Conservation (phyloP, 2,888 invertebrate species). For the Autographa gamma region DNA sequence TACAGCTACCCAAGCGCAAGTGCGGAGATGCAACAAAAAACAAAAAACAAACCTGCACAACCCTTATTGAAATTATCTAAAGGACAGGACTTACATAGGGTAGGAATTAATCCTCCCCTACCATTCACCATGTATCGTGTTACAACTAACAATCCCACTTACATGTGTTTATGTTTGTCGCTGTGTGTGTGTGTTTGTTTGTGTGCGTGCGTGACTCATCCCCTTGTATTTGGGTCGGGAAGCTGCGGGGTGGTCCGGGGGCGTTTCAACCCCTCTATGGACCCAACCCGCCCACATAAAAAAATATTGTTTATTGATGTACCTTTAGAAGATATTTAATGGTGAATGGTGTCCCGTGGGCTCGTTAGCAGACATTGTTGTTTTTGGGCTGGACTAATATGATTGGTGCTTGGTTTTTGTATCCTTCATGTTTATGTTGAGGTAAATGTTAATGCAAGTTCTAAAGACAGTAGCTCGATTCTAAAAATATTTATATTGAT, state of each 20-base stretch:
- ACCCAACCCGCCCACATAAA: constrained; percentile 64
- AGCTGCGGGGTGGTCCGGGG: constrained; percentile 71
- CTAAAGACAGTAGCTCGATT: background rate
- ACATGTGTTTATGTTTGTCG: constrained; percentile 34
- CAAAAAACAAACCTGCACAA: background rate
- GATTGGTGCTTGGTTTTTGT: background rate
- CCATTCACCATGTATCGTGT: constrained; percentile 3
- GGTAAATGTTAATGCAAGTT: background rate
- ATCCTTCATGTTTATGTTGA: too few species aligned
- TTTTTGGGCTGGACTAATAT: background rate
- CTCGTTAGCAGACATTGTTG: constrained; percentile 16
- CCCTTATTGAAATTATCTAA: background rate
- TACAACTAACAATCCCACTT: constrained; percentile 33
- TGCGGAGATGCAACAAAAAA: background rate
- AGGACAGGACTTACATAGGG: background rate
- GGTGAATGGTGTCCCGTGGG: constrained; percentile 16
- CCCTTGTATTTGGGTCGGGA: constrained; percentile 81
- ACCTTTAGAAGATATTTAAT: constrained; percentile 31
- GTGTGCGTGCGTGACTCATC: constrained; percentile 69
- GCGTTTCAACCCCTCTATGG: constrained; percentile 76
- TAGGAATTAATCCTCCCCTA: constrained; percentile 12
- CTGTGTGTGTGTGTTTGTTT: constrained; percentile 46
- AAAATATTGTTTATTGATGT: constrained; percentile 63
- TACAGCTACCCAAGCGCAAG: background rate
- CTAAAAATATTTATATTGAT: too few species aligned